Conservation (phyloP, 1,140 invertebrate species). For the Drosophila parvula region DNA sequence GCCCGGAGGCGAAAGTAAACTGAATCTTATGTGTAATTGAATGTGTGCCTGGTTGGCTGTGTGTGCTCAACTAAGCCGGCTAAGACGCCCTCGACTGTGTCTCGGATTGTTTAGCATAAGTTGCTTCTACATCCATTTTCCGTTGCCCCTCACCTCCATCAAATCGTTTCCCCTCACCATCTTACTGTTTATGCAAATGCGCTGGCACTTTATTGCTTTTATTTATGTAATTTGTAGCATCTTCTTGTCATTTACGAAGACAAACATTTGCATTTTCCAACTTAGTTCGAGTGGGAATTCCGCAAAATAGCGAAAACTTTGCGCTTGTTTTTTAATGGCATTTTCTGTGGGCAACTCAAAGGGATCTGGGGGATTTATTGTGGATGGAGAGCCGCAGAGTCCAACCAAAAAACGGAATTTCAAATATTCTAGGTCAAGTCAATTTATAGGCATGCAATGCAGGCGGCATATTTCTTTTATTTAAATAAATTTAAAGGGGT, state of each 20-base stretch:
- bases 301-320: slow-evolving; percentile 44
- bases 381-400: neutral
- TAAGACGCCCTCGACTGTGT: slow-evolving; percentile 35
- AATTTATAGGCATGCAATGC: slow-evolving; percentile 8
- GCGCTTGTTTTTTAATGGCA: slow-evolving; percentile 34
- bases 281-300: slow-evolving; percentile 43
- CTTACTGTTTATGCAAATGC: slow-evolving; percentile 48
- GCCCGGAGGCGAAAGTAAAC: slow-evolving; percentile 38
- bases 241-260: slow-evolving; percentile 58
- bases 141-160: neutral
- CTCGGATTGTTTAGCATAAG: slow-evolving; percentile 50
- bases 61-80: slow-evolving; percentile 32
- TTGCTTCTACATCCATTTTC: slow-evolving; percentile 25
- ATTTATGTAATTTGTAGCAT: slow-evolving; percentile 68
- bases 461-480: neutral
- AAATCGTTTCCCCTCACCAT: neutral
- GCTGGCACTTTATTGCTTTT: slow-evolving; percentile 70
- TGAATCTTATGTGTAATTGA: slow-evolving; percentile 66
- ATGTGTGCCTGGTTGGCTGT: slow-evolving; percentile 36
- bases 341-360: slow-evolving; percentile 22
- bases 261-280: slow-evolving; percentile 67
- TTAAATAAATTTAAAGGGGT: neutral
- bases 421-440: slow-evolving; percentile 10
- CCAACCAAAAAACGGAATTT: slow-evolving; percentile 2
- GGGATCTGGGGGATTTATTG: slow-evolving; percentile 14